Conservation (phyloP, 2,888 invertebrate species). For the Pammene fasciana region DNA sequence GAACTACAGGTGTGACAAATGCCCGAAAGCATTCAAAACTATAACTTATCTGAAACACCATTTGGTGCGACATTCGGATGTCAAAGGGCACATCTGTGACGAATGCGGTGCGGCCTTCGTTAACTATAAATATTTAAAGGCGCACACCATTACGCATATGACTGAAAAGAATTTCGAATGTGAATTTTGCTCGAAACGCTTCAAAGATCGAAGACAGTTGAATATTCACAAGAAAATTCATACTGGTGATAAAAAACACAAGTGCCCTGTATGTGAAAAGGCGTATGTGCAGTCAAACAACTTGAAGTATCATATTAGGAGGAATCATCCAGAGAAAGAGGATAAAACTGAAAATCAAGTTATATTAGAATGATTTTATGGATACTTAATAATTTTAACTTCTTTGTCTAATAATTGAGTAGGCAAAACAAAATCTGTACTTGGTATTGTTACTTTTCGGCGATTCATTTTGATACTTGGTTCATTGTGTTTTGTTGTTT, state of each 20-base stretch:
- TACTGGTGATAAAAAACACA: constrained; percentile 50
- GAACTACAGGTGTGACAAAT: constrained; percentile 21
- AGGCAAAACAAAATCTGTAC: too few species aligned
- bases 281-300: constrained; percentile 59
- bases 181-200: constrained; percentile 56
- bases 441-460: too few species aligned
- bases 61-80: constrained; percentile 28
- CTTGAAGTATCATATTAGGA: constrained; percentile 56
- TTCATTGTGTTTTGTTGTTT: too few species aligned
- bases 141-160: constrained; percentile 51
- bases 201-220: constrained; percentile 53
- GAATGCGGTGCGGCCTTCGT: constrained; percentile 56
- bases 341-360: neutral
- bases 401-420: neutral
- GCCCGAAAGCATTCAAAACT: constrained; percentile 32
- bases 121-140: constrained; percentile 43
- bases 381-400: neutral
- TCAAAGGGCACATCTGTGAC: constrained; percentile 41
- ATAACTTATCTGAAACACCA: constrained; percentile 15
- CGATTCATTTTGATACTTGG: too few species aligned
- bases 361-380: neutral
- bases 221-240: constrained; percentile 55
- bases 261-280: constrained; percentile 56
- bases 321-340: constrained; percentile 51
- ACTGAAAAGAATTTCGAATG: constrained; percentile 54